Evolutionary conservation across 2,113 vertebrate species (phyloP).

Genomic region (Entosphenus tridentatus): DNA sequence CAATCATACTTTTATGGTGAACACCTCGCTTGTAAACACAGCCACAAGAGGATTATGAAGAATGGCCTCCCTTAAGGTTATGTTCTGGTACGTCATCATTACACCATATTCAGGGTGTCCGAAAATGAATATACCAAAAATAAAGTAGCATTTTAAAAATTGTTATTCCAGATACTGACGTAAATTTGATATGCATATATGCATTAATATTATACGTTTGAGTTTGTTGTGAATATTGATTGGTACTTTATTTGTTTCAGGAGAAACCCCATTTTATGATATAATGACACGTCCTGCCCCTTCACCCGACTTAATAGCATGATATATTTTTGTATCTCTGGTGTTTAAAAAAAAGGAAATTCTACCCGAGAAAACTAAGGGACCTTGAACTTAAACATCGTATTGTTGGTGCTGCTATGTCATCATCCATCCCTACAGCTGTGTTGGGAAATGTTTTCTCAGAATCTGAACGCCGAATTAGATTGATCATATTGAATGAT

Average conservation of each 20-base stretch:
- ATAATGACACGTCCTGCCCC: neutral
- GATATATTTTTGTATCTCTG: too few species aligned
- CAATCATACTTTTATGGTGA: too few species aligned
- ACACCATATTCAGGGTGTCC: too few species aligned
- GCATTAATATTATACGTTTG: neutral
- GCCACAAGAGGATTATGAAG: too few species aligned
- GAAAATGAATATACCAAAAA: too few species aligned
- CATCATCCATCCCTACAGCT: neutral
- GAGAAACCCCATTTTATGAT: neutral
- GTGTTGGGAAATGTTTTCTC: constrained; percentile 1
- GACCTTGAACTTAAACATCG: neutral
- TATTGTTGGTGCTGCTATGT: neutral
- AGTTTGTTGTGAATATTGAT: constrained; percentile 3
- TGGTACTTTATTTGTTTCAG: neutral
- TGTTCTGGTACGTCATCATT: too few species aligned
- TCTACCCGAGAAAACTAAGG: neutral
- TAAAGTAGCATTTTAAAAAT: neutral
- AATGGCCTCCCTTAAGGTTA: too few species aligned
- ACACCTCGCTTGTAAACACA: too few species aligned
- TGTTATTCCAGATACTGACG: neutral
- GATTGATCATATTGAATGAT: neutral
- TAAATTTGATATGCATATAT: constrained; percentile 1
- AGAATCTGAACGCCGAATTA: constrained; percentile 1
- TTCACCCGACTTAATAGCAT: too few species aligned
- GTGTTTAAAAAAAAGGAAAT: neutral